phyloP scores from a whole-genome alignment of 2,797 vertebrate species.

The Microchirus variegatus region DNA sequence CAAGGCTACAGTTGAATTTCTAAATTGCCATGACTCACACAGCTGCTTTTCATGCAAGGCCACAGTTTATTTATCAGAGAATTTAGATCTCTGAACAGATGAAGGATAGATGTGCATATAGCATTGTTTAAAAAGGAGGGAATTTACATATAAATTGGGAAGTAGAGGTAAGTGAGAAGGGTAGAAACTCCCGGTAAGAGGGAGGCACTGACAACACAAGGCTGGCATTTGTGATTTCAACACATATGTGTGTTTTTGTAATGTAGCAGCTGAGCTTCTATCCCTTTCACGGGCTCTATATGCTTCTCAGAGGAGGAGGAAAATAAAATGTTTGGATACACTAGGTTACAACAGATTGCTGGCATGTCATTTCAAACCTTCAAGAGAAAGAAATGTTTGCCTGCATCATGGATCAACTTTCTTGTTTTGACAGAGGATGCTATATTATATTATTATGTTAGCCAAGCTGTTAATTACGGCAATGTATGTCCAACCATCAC shows the following conservation, averaged over 20 bases:
- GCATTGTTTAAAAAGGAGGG: constrained; percentile 76
- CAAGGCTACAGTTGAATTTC: constrained; percentile 61
- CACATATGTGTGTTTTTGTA: constrained; percentile 64
- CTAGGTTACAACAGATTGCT: constrained; percentile 38
- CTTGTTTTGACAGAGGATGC: constrained; percentile 39
- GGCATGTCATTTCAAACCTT: too few relatives aligned
- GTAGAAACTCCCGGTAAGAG: constrained; percentile 46
- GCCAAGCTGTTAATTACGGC: constrained; percentile 20
- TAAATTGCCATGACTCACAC: constrained; percentile 69
- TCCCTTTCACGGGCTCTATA: constrained; percentile 30
- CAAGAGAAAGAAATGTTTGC: too few relatives aligned
- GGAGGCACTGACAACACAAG: constrained; percentile 58
- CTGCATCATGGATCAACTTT: constrained; percentile 17
- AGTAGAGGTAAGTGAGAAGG: constrained; percentile 67
- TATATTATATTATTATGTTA: constrained; percentile 17
- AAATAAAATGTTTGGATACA: constrained; percentile 53
- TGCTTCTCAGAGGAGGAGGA: constrained; percentile 28
- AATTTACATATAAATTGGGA: constrained; percentile 87
- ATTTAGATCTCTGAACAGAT: constrained; percentile 51
- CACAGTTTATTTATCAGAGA: constrained; percentile 69
- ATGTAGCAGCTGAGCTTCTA: constrained; percentile 41
- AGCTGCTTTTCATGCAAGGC: constrained; percentile 55
- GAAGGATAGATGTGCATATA: constrained; percentile 73
- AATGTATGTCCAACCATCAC: constrained; percentile 9
- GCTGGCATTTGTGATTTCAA: constrained; percentile 61